Evolutionary conservation across 1,140 invertebrate genomes (phyloP).

Genomic region (Macrobrachium nipponense): DNA sequence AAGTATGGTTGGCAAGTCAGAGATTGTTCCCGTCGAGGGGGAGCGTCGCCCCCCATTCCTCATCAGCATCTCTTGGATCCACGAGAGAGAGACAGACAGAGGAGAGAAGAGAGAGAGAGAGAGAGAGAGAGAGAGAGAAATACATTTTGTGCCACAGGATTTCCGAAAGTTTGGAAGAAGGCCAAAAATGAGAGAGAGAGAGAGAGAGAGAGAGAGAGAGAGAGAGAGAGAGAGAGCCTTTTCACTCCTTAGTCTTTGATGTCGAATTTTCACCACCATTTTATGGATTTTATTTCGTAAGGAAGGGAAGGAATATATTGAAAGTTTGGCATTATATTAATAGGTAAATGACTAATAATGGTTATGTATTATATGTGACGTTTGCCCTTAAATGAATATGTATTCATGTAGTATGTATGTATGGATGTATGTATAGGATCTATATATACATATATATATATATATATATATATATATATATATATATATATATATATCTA

Average conservation of each 20-base stretch:
- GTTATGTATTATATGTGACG: too few species aligned
- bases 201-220: slow-evolving; percentile 29
- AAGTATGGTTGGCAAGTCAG: background rate
- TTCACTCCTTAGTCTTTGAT: too few species aligned
- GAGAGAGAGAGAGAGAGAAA: background rate
- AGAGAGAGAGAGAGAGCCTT: background rate
- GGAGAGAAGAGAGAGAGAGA: background rate
- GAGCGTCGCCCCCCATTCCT: background rate
- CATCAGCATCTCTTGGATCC: too few species aligned
- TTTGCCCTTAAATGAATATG: too few species aligned
- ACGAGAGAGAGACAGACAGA: background rate
- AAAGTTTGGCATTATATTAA: too few species aligned
- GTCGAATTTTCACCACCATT: background rate
- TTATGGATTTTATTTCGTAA: background rate
- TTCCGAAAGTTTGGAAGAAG: background rate
- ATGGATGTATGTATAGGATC: background rate
- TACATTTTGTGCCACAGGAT: too few species aligned
- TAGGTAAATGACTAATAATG: too few species aligned
- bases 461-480: too few species aligned
- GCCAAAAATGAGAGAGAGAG: background rate
- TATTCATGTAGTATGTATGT: background rate
- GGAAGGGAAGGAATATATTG: too few species aligned
- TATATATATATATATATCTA: too few species aligned
- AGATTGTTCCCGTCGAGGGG: background rate
- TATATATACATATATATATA: too few species aligned